A percentile compares a stretch with the other conserved stretches of the same genome.
These are phyloP conservation scores for Standfussiana lucernea DNA, from an alignment of 2,888 invertebrate genomes.

Conservation along the genomic window DNA sequence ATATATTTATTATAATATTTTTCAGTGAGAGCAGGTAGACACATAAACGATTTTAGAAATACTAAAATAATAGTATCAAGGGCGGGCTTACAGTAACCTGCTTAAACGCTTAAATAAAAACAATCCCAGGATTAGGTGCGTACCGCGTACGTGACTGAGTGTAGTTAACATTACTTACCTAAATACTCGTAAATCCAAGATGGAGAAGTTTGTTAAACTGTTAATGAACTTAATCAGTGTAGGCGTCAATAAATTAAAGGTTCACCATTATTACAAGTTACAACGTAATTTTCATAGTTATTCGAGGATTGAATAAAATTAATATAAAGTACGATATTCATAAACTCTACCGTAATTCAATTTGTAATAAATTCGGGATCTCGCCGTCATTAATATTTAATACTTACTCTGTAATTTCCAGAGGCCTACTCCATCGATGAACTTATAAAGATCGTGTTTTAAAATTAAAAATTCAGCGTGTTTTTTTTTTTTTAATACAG, in stretches of 20 bases:
- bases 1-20: no score
- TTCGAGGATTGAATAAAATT: constrained; percentile 58
- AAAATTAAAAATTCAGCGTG: not conserved
- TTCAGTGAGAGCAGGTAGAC: not conserved
- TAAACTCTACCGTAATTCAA: constrained; percentile 57
- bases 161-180: constrained; percentile 5
- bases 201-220: constrained; percentile 40
- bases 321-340: constrained; percentile 52
- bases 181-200: constrained; percentile 36
- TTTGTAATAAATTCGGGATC: constrained; percentile 51
- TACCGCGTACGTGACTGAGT: constrained; percentile 7
- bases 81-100: not conserved
- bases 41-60: not conserved
- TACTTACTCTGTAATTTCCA: constrained; percentile 39
- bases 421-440: constrained; percentile 30
- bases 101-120: not conserved
- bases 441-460: constrained; percentile 17
- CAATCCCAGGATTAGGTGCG: not conserved
- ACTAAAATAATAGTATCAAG: not conserved
- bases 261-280: constrained; percentile 55
- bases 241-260: constrained; percentile 51
- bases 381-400: constrained; percentile 46
- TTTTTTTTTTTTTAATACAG: constrained; percentile 2
- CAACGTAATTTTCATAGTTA: constrained; percentile 50
- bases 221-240: constrained; percentile 43